These are phyloP conservation scores for Callyntrura sp. DNA, from an alignment of 2,888 invertebrate species.

Conservation along the genomic window DNA sequence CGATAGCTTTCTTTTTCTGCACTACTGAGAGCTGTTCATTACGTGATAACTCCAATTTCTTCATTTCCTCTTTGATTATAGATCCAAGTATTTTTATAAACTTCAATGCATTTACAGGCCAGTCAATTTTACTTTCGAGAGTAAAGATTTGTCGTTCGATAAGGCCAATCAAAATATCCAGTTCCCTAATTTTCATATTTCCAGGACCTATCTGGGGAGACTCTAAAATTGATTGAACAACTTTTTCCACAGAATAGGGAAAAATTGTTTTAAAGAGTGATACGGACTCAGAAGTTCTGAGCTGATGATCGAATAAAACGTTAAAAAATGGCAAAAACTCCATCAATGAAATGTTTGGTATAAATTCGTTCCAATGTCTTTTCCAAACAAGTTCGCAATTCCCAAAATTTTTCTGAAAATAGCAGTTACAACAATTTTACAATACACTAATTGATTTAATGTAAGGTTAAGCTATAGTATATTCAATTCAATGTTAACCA, in stretches of 20 bases:
- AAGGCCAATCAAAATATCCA: conserved; percentile 57
- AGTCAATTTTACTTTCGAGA: conserved; percentile 78
- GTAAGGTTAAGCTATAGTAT: too few relatives aligned
- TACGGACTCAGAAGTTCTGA: conserved; percentile 66
- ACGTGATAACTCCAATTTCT: conserved; percentile 15
- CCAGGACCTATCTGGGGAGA: background rate
- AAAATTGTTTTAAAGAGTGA: conserved; percentile 80
- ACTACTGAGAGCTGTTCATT: background rate
- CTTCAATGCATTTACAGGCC: conserved; percentile 81
- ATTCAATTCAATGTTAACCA: background rate
- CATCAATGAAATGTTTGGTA: conserved; percentile 61
- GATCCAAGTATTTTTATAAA: conserved; percentile 77
- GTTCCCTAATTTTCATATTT: conserved; percentile 18
- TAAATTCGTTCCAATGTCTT: conserved; percentile 82
- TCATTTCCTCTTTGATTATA: conserved; percentile 69
- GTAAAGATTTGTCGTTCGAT: conserved; percentile 80
- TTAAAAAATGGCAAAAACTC: conserved; percentile 79
- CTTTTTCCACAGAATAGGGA: conserved; percentile 79
- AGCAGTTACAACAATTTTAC: too few relatives aligned
- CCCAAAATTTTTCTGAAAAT: conserved; percentile 65
- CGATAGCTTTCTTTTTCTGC: conserved; percentile 58
- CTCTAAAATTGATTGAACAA: conserved; percentile 40
- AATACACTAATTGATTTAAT: too few relatives aligned
- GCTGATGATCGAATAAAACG: conserved; percentile 75
- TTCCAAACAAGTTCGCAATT: conserved; percentile 82